phyloP scores from a whole-genome alignment of 1,140 invertebrate genomes.

The Pseudobourletiella spinata region DNA sequence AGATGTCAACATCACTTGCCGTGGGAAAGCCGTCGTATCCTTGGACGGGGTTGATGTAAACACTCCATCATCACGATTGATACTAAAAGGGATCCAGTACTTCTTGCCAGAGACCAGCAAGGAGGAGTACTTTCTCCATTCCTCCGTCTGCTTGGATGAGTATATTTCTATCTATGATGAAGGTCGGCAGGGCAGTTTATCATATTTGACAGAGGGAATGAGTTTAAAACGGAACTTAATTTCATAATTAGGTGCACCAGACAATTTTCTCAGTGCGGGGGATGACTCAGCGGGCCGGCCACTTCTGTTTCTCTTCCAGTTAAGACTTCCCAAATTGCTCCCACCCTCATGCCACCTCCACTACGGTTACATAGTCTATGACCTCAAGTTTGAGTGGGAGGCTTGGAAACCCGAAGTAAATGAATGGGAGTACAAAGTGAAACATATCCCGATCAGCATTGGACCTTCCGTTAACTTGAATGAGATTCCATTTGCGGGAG shows the following conservation, averaged over 20 bases:
- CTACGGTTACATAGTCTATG: background rate
- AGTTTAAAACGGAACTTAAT: no score
- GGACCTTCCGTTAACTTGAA: background rate
- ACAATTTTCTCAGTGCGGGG: no score
- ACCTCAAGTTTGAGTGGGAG: conserved; percentile 3
- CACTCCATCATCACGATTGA: background rate
- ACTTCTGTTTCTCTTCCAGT: background rate
- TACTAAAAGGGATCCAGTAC: conserved; percentile 3
- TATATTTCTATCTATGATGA: no score
- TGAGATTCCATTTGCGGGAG: background rate
- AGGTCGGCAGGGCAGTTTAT: no score
- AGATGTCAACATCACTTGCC: conserved; percentile 8
- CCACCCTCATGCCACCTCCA: conserved; percentile 5
- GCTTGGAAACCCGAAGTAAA: background rate
- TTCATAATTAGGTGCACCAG: background rate
- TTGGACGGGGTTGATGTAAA: background rate
- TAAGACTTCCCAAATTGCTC: background rate
- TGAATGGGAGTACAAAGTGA: background rate
- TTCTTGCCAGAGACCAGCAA: background rate
- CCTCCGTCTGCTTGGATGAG: background rate
- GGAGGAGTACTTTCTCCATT: conserved; percentile 4
- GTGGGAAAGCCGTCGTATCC: background rate
- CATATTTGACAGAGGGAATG: no score
- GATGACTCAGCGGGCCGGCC: background rate
- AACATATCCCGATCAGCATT: background rate